Evolutionary conservation across 2,888 invertebrate genomes (phyloP), one percentile per base, ranked within the genome.

Genomic region (Diarsia dahlii): DNA sequence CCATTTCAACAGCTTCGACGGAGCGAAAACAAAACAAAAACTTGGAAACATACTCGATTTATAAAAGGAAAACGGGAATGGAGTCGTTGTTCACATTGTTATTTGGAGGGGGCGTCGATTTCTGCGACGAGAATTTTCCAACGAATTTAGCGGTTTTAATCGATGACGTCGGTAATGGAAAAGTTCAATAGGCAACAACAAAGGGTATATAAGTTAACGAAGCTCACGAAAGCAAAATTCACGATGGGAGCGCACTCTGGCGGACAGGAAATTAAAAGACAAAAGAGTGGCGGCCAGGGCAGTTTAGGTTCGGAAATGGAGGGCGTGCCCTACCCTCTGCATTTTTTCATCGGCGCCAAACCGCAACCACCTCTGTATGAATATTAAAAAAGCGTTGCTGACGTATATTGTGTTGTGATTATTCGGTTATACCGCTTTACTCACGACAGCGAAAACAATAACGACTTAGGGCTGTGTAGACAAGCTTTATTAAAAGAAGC

Each of bases 231-330:
- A 96, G 94, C 92, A 90, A 95, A 96, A 96, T 95, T 95, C 94
- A 94, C 93, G 94, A 94, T 92, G 91, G 93, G 90, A 93, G 93
- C 93, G 93, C 92, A 93, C 93, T 94, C 93, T 93, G 91, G 93
- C 92, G 94, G 94, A 92, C 95, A 95, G 96, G 96, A 96, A 96
- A 96, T 96, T 95, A 96, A 95, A 95, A 95, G 95, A 96, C 96
- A 96, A 96, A 96, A 96, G 95, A 95, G 93, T 94, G 91, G 93
- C 93, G 94, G 91, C 91, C 91, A 89, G 93, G 94, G 93, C 94
- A 95, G 95, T 93, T 94, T 94, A 93, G 93, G 90, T 90, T 94
- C 94, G 95, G 95, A 95, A 96, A 95, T 94, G 91, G 94, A 93
- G 93, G 95, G 93, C 93, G 93, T 92, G 92, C 91, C 94, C 89